phyloP scores from a whole-genome alignment of 35 echinoderm and acorn worm species.

The Eucidaris tribuloides region DNA sequence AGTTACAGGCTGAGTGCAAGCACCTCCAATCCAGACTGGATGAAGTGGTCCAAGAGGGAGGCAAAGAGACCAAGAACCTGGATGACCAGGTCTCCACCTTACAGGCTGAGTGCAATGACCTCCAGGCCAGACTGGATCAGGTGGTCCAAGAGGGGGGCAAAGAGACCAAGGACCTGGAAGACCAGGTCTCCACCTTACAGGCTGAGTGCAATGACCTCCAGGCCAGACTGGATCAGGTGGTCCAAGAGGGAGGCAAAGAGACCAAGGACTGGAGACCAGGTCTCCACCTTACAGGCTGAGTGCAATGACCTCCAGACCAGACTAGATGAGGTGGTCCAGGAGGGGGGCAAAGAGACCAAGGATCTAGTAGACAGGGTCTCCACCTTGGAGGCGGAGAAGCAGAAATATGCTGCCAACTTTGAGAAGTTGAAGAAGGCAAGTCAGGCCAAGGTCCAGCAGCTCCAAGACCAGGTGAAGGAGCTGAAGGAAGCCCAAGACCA shows the following conservation, averaged over 20 bases:
- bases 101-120: too few relatives aligned
- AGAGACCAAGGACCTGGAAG: slow-evolving; percentile 4
- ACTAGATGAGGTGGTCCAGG: neutral
- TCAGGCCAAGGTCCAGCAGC: slow-evolving; percentile 70
- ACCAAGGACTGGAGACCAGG: too few relatives aligned
- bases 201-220: neutral
- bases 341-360: neutral
- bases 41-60: too few relatives aligned
- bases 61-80: neutral
- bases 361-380: slow-evolving; percentile 30
- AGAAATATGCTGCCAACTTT: slow-evolving; percentile 83
- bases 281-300: neutral
- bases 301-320: neutral
- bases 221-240: neutral
- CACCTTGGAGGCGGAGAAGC: slow-evolving; percentile 36
- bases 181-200: neutral
- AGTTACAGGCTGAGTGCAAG: too few relatives aligned
- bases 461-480: slow-evolving; percentile 50
- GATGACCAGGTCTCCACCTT: neutral
- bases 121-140: too few relatives aligned
- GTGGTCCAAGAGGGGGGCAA: too few relatives aligned
- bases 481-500: neutral
- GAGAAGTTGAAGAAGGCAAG: slow-evolving; percentile 88
- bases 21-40: too few relatives aligned
- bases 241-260: neutral